A percentile compares a stretch with the other conserved stretches of the same genome.
phyloP scores from a whole-genome alignment of 2,888 invertebrate genomes.

The Nomada ruficornis region DNA sequence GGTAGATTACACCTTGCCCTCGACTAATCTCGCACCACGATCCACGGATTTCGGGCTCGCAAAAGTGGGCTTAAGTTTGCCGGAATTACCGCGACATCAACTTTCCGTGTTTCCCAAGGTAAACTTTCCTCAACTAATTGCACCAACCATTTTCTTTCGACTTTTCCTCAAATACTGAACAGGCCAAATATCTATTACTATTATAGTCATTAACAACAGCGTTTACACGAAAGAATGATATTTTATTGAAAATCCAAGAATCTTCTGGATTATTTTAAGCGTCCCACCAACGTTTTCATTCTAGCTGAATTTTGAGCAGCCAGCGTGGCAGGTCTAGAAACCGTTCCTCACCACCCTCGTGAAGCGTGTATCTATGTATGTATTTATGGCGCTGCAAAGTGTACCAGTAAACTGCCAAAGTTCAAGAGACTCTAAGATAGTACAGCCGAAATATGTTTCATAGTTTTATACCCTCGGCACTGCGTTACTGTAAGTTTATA shows the following conservation, averaged over 20 bases:
- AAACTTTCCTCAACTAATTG: conserved; percentile 55
- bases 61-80: conserved; percentile 74
- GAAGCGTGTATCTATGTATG: not conserved
- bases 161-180: no score
- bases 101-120: conserved; percentile 75
- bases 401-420: conserved; percentile 53
- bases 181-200: no score
- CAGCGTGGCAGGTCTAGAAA: conserved; percentile 47
- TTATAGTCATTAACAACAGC: no score
- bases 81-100: conserved; percentile 72
- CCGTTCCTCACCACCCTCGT: not conserved
- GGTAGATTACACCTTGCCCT: conserved; percentile 75
- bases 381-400: conserved; percentile 4
- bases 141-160: not conserved
- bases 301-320: conserved; percentile 64
- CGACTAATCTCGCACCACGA: conserved; percentile 71
- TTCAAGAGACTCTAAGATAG: conserved; percentile 29
- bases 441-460: not conserved
- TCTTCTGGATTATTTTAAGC: no score
- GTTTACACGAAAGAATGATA: no score
- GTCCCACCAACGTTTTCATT: conserved; percentile 38
- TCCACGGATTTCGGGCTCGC: conserved; percentile 69
- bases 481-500: conserved; percentile 3
- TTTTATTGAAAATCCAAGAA: no score
- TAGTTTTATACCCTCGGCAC: conserved; percentile 3